Conservation (phyloP, 2,888 invertebrate species). For the Cynaeus angustus region DNA sequence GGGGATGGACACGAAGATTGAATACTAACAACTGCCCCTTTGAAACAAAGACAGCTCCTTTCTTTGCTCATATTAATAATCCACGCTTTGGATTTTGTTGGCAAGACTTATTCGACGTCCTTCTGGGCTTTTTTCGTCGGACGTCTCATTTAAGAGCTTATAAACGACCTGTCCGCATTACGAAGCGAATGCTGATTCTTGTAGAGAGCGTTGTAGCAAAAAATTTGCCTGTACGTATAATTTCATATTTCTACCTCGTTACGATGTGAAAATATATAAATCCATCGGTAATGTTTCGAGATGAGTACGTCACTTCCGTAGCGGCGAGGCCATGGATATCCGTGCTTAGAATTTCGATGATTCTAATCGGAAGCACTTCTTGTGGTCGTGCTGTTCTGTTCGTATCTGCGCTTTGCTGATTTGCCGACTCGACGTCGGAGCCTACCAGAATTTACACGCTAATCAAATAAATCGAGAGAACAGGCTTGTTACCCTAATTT, state of each 20-base stretch:
- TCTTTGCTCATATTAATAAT: slow-evolving; percentile 28
- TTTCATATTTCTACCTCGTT: not conserved
- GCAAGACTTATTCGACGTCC: slow-evolving; percentile 14
- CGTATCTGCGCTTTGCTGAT: slow-evolving; percentile 52
- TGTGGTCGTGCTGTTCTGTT: slow-evolving; percentile 53
- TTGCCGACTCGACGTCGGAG: slow-evolving; percentile 52
- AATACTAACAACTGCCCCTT: not conserved
- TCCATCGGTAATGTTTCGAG: slow-evolving; percentile 54
- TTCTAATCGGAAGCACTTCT: slow-evolving; percentile 58
- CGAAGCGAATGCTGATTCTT: slow-evolving; percentile 44
- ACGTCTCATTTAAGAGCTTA: slow-evolving; percentile 37
- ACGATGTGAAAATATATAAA: slow-evolving; percentile 3
- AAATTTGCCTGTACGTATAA: not conserved
- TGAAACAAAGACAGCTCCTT: not conserved
- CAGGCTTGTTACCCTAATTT: slow-evolving; percentile 30
- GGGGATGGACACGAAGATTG: slow-evolving; percentile 18
- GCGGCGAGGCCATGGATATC: slow-evolving; percentile 63
- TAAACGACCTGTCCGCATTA: slow-evolving; percentile 38
- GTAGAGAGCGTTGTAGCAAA: not conserved
- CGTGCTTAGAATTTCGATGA: slow-evolving; percentile 52
- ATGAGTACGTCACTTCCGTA: slow-evolving; percentile 66
- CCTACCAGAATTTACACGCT: slow-evolving; percentile 11
- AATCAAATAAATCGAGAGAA: slow-evolving; percentile 32
- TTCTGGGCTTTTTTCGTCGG: slow-evolving; percentile 31
- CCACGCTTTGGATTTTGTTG: slow-evolving; percentile 22